These are phyloP conservation scores for Branchinecta lindahli DNA, from an alignment of 1,140 invertebrate species.

Conservation along the genomic window DNA sequence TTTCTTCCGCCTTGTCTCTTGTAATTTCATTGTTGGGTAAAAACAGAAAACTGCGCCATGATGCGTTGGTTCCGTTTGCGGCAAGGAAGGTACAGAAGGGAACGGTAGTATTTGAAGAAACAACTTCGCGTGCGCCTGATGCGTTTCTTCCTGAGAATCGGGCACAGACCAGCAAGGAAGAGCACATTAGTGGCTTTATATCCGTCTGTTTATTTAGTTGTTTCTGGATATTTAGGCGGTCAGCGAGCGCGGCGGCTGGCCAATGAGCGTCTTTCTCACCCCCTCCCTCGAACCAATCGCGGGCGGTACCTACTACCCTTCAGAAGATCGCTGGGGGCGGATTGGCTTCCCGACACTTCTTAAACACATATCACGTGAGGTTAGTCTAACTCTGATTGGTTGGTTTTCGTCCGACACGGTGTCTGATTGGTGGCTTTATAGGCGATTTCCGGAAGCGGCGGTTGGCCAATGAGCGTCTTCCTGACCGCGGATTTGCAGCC, in stretches of 20 bases:
- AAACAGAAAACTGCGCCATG: too few species aligned
- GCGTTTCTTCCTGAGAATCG: too few species aligned
- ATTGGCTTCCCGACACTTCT: conserved; percentile 68
- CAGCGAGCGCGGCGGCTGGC: conserved; percentile 69
- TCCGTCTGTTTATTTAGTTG: too few species aligned
- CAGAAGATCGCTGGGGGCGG: conserved; percentile 49
- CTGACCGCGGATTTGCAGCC: conserved; percentile 74
- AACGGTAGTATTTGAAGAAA: too few species aligned
- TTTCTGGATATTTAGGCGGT: too few species aligned
- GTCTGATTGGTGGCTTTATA: conserved; percentile 26
- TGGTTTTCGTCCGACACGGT: conserved; percentile 13
- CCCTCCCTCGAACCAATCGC: conserved; percentile 72
- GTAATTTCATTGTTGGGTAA: too few species aligned
- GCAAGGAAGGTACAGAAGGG: too few species aligned
- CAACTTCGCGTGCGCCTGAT: too few species aligned
- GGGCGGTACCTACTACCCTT: conserved; percentile 71
- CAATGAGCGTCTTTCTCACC: conserved; percentile 85
- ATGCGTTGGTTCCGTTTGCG: too few species aligned
- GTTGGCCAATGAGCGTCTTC: conserved; percentile 90
- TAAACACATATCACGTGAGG: conserved; percentile 23
- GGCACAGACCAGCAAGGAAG: too few species aligned
- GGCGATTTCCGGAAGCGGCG: conserved; percentile 59
- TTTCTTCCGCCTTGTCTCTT: too few species aligned
- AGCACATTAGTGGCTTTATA: too few species aligned
- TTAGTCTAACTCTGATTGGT: neutral